Conservation (phyloP, 2,888 invertebrate species). For the Caradrina clavipalpis region DNA sequence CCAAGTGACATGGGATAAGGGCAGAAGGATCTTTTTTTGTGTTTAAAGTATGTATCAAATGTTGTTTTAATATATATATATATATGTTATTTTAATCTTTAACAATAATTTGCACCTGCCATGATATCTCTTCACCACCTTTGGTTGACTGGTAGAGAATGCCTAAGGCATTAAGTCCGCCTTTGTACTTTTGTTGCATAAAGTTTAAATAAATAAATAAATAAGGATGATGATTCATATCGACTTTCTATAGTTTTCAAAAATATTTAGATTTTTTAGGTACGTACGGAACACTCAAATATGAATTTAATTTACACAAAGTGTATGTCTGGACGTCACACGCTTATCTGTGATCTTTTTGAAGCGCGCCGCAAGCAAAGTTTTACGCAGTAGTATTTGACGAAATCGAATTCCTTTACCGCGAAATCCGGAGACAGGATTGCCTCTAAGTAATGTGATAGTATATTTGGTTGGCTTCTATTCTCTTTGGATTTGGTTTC, state of each 20-base stretch:
- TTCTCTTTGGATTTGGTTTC: background rate
- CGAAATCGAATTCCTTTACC: conserved; percentile 17
- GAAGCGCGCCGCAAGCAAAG: conserved; percentile 21
- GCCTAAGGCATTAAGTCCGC: no score
- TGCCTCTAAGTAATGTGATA: conserved; percentile 15
- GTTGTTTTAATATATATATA: no score
- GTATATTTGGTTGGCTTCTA: conserved; percentile 20
- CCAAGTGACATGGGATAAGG: no score
- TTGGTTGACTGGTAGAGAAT: no score
- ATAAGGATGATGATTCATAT: no score
- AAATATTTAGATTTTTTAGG: background rate
- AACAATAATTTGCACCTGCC: no score
- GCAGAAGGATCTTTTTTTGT: no score
- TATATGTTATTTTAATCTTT: no score
- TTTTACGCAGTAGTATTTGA: conserved; percentile 19
- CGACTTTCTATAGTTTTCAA: background rate
- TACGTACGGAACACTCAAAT: background rate
- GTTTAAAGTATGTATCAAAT: no score
- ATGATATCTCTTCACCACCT: no score
- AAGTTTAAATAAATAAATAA: no score
- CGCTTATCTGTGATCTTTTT: conserved; percentile 41
- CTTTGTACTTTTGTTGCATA: no score
- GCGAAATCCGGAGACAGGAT: background rate
- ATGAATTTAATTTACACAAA: conserved; percentile 32
- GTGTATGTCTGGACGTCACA: conserved; percentile 15